Percentiles rank a stretch among this genome's conserved stretches.
phyloP scores from a whole-genome alignment of 2,797 vertebrate species.

The Microchirus variegatus region DNA sequence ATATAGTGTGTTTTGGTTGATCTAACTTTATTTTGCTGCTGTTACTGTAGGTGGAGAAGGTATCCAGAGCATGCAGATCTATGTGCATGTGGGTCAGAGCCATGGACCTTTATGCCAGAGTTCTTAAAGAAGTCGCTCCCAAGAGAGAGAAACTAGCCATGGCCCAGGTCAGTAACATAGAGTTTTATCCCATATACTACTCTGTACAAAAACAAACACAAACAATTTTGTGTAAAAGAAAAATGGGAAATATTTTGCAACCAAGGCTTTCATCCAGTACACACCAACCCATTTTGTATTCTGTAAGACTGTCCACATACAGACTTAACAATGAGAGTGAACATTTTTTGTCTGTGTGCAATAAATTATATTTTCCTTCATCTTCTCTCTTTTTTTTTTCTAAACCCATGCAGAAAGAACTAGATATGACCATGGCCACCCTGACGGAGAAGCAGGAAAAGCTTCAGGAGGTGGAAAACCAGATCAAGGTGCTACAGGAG shows the following conservation, averaged over 20 bases:
- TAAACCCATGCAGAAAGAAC: conserved; percentile 77
- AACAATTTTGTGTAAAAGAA: too few relatives aligned
- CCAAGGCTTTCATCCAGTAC: neutral
- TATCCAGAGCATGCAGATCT: conserved; percentile 87
- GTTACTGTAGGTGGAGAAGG: conserved; percentile 79
- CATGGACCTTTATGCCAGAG: conserved; percentile 86
- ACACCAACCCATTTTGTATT: neutral
- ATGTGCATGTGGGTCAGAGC: conserved; percentile 91
- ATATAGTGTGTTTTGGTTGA: neutral
- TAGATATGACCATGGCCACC: conserved; percentile 84
- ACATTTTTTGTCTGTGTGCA: neutral
- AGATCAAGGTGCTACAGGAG: conserved; percentile 84
- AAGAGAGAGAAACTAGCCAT: conserved; percentile 84
- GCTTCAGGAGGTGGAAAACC: conserved; percentile 82
- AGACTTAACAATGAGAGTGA: neutral
- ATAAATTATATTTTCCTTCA: neutral
- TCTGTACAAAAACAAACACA: too few relatives aligned
- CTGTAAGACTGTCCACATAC: neutral
- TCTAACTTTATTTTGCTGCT: conserved; percentile 9
- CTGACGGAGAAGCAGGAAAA: conserved; percentile 85
- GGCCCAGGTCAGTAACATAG: conserved; percentile 77
- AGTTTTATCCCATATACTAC: neutral
- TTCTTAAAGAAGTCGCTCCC: conserved; percentile 85
- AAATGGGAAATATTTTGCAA: neutral
- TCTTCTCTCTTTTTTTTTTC: neutral